Conservation (phyloP, 2,797 vertebrate genomes). For the Cygnus olor region DNA sequence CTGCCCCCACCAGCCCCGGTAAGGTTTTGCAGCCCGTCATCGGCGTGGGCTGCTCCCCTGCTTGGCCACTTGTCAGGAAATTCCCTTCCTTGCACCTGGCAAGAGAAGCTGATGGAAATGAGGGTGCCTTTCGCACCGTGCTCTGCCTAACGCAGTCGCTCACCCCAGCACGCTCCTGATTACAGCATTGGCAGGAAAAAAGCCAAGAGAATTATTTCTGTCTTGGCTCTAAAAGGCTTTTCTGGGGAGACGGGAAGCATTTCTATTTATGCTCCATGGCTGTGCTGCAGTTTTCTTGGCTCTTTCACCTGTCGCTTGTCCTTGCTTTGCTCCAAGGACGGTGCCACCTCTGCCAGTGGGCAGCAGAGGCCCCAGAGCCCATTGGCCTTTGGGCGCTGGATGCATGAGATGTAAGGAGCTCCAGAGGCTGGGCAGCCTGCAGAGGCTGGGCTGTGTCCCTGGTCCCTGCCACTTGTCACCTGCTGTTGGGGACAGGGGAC, state of each 20-base stretch:
- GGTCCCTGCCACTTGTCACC: too few relatives aligned
- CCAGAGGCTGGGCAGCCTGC: too few relatives aligned
- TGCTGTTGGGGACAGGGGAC: too few relatives aligned
- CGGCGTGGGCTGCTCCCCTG: background rate
- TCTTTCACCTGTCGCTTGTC: background rate
- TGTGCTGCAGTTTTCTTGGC: background rate
- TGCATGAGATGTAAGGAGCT: background rate
- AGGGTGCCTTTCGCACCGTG: background rate
- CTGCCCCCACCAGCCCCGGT: background rate
- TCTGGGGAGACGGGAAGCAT: fast-evolving
- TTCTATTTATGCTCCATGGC: background rate
- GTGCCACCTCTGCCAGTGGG: fast-evolving
- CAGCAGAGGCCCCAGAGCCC: background rate
- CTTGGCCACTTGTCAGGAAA: background rate
- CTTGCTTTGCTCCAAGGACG: background rate
- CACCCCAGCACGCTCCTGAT: fast-evolving
- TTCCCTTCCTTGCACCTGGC: background rate
- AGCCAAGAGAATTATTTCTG: background rate
- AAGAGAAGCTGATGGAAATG: background rate
- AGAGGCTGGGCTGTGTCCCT: too few relatives aligned
- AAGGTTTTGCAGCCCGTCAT: background rate
- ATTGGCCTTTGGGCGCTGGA: background rate
- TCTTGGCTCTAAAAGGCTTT: background rate
- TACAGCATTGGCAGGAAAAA: background rate
- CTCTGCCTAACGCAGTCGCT: background rate